Percentiles rank a stretch among this genome's conserved stretches.
These are phyloP conservation scores for Emydocephalus ijimae DNA, from an alignment of 2,113 vertebrate species.

Conservation along the genomic window DNA sequence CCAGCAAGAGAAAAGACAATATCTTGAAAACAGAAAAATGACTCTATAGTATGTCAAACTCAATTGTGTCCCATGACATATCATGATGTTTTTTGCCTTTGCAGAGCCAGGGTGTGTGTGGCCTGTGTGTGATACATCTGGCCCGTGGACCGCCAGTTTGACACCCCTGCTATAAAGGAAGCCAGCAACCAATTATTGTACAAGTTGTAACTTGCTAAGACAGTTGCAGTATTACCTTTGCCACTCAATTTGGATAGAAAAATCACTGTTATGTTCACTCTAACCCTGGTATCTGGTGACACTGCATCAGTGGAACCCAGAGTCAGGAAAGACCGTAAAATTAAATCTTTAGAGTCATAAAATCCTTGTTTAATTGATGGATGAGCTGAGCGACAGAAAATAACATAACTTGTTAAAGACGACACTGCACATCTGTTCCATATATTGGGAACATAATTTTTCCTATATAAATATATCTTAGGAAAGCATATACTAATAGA, in stretches of 20 bases:
- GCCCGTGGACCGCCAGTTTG: no score
- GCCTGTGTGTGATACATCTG: no score
- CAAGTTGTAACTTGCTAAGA: neutral
- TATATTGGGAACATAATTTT: neutral
- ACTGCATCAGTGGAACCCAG: neutral
- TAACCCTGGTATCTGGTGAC: neutral
- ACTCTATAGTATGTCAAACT: no score
- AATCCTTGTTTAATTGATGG: neutral
- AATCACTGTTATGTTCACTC: neutral
- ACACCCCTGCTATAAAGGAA: neutral
- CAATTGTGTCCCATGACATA: no score
- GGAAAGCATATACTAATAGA: neutral
- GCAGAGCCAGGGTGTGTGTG: no score
- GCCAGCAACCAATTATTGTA: neutral
- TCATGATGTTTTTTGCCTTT: no score
- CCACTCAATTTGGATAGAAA: neutral
- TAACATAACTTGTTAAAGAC: neutral
- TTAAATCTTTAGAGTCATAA: neutral
- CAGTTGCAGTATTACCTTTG: neutral
- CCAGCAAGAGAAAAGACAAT: neutral
- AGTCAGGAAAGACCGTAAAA: neutral
- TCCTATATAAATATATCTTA: neutral
- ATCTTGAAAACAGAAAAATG: neutral
- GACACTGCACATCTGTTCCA: neutral
- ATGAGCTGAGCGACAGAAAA: neutral